These are phyloP conservation scores for Rhynchomys soricoides DNA, from an alignment of 2,113 vertebrate species.

Conservation along the genomic window DNA sequence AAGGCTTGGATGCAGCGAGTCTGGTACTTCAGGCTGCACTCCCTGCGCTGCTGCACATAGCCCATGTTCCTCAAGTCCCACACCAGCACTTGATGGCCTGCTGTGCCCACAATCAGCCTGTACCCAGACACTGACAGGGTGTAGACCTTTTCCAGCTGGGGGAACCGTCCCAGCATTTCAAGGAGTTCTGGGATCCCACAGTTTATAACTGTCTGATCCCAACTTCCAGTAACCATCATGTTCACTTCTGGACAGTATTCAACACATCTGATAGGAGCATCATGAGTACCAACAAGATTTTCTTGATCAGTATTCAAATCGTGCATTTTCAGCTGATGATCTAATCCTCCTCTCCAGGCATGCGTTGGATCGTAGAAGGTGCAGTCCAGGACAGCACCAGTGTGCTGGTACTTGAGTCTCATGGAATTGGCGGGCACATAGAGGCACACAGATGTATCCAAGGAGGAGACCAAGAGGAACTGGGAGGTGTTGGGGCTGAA, in stretches of 20 bases:
- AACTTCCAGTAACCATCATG: conserved; percentile 99
- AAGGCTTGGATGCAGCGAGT: conserved; percentile 97
- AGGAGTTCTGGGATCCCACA: conserved; percentile 98
- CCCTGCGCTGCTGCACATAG: conserved; percentile 97
- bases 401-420: conserved; percentile 98
- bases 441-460: conserved; percentile 97
- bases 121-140: conserved; percentile 98
- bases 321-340: conserved; percentile 96
- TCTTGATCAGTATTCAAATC: conserved; percentile 98
- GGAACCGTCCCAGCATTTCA: conserved; percentile 98
- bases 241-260: conserved; percentile 99
- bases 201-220: conserved; percentile 97
- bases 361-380: conserved; percentile 98
- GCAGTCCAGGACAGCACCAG: conserved; percentile 96
- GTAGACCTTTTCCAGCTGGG: conserved; percentile 99
- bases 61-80: conserved; percentile 99
- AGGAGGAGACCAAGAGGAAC: conserved; percentile 97
- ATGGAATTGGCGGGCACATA: conserved; percentile 94
- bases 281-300: conserved; percentile 94
- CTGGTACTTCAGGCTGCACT: conserved; percentile 99
- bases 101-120: conserved; percentile 96
- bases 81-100: conserved; percentile 95
- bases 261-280: conserved; percentile 97
- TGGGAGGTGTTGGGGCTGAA: conserved; percentile 96
- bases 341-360: conserved; percentile 97